Evolutionary conservation across 53 echinoderm and acorn worm species (phyloP).

Genomic region (Holothuria scabra): DNA sequence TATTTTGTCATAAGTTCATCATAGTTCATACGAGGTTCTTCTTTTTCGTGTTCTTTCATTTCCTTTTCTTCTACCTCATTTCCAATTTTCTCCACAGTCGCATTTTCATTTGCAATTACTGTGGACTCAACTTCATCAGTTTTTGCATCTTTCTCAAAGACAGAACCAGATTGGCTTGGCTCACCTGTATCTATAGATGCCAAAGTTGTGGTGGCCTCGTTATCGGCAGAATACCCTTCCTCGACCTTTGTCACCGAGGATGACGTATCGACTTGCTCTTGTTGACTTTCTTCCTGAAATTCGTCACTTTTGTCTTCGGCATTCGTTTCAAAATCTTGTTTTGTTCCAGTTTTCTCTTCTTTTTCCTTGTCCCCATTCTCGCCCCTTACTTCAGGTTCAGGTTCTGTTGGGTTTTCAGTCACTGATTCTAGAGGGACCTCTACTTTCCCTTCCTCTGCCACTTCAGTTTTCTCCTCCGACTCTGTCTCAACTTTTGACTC

Average conservation of each 20-base stretch:
- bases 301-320: not conserved
- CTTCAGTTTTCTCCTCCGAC: not conserved
- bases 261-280: not conserved
- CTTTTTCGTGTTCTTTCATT: conserved; percentile 3
- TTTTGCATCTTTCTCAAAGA: conserved; percentile 13
- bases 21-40: conserved; percentile 25
- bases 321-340: no score
- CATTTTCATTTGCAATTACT: not conserved
- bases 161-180: not conserved
- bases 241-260: conserved; percentile 14
- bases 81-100: not conserved
- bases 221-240: conserved; percentile 29
- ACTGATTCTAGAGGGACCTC: no score
- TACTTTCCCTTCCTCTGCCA: not conserved
- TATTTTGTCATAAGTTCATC: conserved; percentile 55
- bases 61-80: conserved; percentile 26
- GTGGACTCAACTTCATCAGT: not conserved
- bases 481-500: not conserved
- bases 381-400: no score
- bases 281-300: not conserved
- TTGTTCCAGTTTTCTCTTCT: no score
- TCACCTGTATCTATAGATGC: conserved; percentile 21
- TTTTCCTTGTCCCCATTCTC: no score
- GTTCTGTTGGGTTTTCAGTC: no score
- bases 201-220: conserved; percentile 4